Conservation (phyloP, 2,888 invertebrate genomes). For the Caenorhabditis virilis region DNA sequence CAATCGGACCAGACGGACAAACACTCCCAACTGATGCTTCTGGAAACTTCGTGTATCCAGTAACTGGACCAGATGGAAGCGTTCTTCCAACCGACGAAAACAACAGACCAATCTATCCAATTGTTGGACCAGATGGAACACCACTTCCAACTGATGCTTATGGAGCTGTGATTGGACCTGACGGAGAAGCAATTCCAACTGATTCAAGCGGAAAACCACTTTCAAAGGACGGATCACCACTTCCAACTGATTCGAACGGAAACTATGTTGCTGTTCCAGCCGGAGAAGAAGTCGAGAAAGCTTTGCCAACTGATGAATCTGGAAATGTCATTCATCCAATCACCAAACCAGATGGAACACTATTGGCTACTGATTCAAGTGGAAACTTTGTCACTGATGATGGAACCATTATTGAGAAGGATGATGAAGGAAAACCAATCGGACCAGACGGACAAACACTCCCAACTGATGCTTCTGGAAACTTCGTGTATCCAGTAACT, state of each 20-base stretch:
- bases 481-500: slow-evolving; percentile 32
- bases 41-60: slow-evolving; percentile 37
- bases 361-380: slow-evolving; percentile 4
- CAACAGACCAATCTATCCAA: slow-evolving; percentile 21
- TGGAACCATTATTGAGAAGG: slow-evolving; percentile 2
- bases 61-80: slow-evolving; percentile 39
- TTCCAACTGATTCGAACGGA: slow-evolving; percentile 35
- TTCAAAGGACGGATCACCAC: slow-evolving; percentile 29
- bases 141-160: slow-evolving; percentile 34
- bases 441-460: slow-evolving; percentile 1
- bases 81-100: slow-evolving; percentile 24
- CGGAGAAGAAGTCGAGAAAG: slow-evolving; percentile 36
- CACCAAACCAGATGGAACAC: slow-evolving; percentile 25
- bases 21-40: slow-evolving; percentile 25
- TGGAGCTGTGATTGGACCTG: slow-evolving; percentile 36
- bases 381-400: slow-evolving; percentile 2
- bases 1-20: slow-evolving; percentile 35
- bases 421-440: slow-evolving; percentile 4
- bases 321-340: slow-evolving; percentile 43
- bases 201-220: slow-evolving; percentile 26
- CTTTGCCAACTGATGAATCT: slow-evolving; percentile 37
- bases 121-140: slow-evolving; percentile 35
- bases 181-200: slow-evolving; percentile 33
- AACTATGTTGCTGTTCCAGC: slow-evolving; percentile 39
- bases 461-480: slow-evolving; percentile 9